Evolutionary conservation across 2,888 invertebrate species (phyloP).

Genomic region (Yponomeuta cagnagella): DNA sequence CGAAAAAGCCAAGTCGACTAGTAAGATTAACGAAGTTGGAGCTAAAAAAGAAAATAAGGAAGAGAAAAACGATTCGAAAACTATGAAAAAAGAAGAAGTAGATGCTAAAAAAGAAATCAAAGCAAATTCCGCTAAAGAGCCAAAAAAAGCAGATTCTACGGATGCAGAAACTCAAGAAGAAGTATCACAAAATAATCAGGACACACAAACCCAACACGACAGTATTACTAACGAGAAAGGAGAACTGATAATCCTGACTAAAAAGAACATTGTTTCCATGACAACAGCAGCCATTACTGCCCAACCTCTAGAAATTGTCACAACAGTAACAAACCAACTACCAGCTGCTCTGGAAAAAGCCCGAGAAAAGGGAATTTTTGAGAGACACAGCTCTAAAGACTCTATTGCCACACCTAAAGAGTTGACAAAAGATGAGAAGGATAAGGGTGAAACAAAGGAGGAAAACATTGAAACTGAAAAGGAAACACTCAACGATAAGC

Average conservation of each 20-base stretch:
- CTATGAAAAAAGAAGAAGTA: slow-evolving; percentile 32
- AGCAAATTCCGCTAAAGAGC: slow-evolving; percentile 25
- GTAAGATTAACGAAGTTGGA: slow-evolving; percentile 48
- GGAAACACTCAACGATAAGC: slow-evolving; percentile 43
- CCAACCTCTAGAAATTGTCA: slow-evolving; percentile 72
- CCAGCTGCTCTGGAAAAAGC: slow-evolving; percentile 67
- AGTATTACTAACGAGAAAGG: slow-evolving; percentile 57
- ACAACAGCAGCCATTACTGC: slow-evolving; percentile 76
- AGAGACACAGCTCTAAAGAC: slow-evolving; percentile 63
- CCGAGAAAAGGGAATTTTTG: slow-evolving; percentile 66
- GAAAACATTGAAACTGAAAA: slow-evolving; percentile 34
- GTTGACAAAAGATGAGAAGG: slow-evolving; percentile 25
- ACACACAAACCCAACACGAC: slow-evolving; percentile 68
- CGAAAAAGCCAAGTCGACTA: slow-evolving; percentile 47
- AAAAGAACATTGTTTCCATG: slow-evolving; percentile 73
- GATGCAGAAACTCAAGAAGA: slow-evolving; percentile 39
- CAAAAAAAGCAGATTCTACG: slow-evolving; percentile 29
- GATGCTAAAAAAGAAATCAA: slow-evolving; percentile 27
- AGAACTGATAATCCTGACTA: slow-evolving; percentile 62
- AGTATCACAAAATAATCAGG: slow-evolving; percentile 42
- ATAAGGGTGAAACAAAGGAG: slow-evolving; percentile 29
- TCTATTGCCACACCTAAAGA: slow-evolving; percentile 54
- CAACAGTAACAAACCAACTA: slow-evolving; percentile 72
- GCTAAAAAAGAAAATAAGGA: slow-evolving; percentile 27
- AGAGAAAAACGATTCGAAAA: slow-evolving; percentile 19